Conservation (phyloP, 1,140 invertebrate genomes). For the Aphidius ervi region DNA sequence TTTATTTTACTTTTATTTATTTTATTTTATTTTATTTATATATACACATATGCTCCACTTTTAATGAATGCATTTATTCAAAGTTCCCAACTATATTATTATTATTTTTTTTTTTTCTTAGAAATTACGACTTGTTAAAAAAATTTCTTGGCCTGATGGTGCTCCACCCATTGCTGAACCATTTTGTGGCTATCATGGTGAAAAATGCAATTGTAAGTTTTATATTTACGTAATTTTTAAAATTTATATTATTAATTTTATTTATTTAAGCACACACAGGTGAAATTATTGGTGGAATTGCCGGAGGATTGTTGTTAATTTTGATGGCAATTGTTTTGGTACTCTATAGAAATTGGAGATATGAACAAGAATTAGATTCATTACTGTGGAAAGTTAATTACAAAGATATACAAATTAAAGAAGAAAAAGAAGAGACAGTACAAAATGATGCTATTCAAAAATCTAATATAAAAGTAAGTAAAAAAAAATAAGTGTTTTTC, state of each 20-base stretch:
- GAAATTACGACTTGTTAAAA: slow-evolving; percentile 64
- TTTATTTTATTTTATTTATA: slow-evolving; percentile 7
- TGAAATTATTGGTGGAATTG: slow-evolving; percentile 75
- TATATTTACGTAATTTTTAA: slow-evolving; percentile 6
- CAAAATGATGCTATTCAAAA: slow-evolving; percentile 27
- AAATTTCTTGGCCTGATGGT: slow-evolving; percentile 75
- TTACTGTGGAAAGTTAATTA: slow-evolving; percentile 95
- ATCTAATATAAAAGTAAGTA: slow-evolving; percentile 35
- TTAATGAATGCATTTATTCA: background rate
- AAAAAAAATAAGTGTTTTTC: no score
- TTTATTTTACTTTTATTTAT: background rate
- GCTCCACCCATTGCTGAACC: slow-evolving; percentile 87
- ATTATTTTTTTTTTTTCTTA: slow-evolving; percentile 42
- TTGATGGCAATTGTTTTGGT: slow-evolving; percentile 66
- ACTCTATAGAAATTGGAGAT: slow-evolving; percentile 85
- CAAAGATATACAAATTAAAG: slow-evolving; percentile 73
- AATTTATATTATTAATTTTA: slow-evolving; percentile 10
- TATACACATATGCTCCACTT: no score
- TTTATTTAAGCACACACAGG: slow-evolving; percentile 67
- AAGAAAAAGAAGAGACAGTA: slow-evolving; percentile 45
- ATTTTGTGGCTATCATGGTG: slow-evolving; percentile 83
- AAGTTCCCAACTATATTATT: slow-evolving; percentile 4
- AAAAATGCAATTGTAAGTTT: slow-evolving; percentile 81
- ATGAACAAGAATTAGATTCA: slow-evolving; percentile 92
- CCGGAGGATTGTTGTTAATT: slow-evolving; percentile 69